phyloP scores from a whole-genome alignment of 1,140 invertebrate species.

The Hyphantria cunea region DNA sequence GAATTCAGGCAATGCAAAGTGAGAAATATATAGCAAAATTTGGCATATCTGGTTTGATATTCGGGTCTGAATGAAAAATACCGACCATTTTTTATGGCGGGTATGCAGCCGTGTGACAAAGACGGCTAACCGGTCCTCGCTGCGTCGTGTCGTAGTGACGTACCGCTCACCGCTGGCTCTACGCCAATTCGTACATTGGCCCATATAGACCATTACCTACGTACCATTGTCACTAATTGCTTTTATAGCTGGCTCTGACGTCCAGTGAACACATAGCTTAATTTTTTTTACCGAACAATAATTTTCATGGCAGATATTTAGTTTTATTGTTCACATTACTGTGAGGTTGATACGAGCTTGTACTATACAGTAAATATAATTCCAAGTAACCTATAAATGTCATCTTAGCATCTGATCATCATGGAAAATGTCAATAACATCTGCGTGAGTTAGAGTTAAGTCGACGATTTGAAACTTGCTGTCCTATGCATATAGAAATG shows the following conservation, averaged over 20 bases:
- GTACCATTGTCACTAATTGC: slow-evolving; percentile 66
- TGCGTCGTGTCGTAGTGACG: neutral
- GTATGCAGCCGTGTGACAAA: slow-evolving; percentile 10
- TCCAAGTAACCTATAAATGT: neutral
- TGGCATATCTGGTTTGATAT: slow-evolving; percentile 28
- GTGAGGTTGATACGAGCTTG: neutral
- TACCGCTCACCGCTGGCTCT: slow-evolving; percentile 9
- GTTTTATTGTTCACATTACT: neutral
- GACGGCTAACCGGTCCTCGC: neutral
- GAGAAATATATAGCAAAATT: slow-evolving; percentile 43
- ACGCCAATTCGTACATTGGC: slow-evolving; percentile 55
- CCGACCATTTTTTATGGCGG: slow-evolving; percentile 17
- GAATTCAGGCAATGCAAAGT: slow-evolving; percentile 10
- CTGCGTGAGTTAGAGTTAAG: too few relatives aligned
- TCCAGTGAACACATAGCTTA: slow-evolving; percentile 44
- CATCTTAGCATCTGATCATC: too few relatives aligned
- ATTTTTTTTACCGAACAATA: slow-evolving; percentile 40
- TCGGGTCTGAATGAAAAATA: slow-evolving; percentile 33
- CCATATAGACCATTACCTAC: slow-evolving; percentile 59
- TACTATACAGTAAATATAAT: neutral
- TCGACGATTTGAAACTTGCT: too few relatives aligned
- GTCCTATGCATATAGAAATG: too few relatives aligned
- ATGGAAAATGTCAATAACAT: too few relatives aligned
- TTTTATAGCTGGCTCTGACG: slow-evolving; percentile 56
- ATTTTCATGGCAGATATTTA: slow-evolving; percentile 10